phyloP scores from a whole-genome alignment of 2,113 vertebrate species.

The Pseudonaja textilis region DNA sequence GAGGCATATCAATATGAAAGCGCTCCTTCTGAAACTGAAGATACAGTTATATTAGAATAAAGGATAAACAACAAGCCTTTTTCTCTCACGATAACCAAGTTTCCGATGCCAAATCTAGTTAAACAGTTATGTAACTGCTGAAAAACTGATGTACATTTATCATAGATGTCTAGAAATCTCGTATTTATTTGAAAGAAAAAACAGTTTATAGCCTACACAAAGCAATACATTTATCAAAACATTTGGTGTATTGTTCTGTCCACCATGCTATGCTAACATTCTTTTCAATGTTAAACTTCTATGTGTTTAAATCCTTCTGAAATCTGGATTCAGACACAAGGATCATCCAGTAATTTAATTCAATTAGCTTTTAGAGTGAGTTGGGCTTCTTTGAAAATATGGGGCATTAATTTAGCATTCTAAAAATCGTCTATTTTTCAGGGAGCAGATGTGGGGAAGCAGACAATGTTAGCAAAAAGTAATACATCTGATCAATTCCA shows the following conservation, averaged over 20 bases:
- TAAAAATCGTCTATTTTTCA: not conserved
- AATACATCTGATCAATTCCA: not conserved
- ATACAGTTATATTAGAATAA: slow-evolving; percentile 34
- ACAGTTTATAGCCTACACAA: not conserved
- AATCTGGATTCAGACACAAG: not conserved
- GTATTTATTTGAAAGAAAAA: not conserved
- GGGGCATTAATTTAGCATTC: not conserved
- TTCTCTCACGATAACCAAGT: not conserved
- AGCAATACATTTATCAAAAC: not conserved
- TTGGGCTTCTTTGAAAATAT: not conserved
- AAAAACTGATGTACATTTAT: not conserved
- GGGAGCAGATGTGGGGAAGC: not conserved
- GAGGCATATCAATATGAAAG: slow-evolving; percentile 99
- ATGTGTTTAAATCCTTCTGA: not conserved
- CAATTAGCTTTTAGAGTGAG: not conserved
- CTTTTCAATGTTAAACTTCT: not conserved
- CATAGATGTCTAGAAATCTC: not conserved
- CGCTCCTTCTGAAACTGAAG: slow-evolving; percentile 96
- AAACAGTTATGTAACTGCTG: not conserved
- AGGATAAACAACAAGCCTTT: not conserved
- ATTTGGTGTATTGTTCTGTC: too few species aligned
- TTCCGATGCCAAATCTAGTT: not conserved
- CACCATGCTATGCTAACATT: not conserved
- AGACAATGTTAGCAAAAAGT: not conserved
- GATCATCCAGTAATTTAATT: not conserved